Evolutionary conservation across 2,113 vertebrate species (phyloP).

Genomic region (Thamnaconus septentrionalis): DNA sequence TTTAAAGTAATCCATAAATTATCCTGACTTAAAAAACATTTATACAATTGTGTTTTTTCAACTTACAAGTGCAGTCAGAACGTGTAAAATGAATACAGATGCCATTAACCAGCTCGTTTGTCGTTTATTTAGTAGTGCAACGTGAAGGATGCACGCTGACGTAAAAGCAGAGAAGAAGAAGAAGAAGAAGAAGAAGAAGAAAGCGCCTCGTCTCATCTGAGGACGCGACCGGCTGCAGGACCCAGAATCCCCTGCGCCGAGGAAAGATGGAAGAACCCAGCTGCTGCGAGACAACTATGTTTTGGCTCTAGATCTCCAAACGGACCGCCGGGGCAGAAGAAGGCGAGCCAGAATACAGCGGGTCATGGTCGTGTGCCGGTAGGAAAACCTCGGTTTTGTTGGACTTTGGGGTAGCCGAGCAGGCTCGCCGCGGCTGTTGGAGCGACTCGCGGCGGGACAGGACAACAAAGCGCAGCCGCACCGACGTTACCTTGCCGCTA

Average conservation of each 20-base stretch:
- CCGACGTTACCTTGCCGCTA: conserved; percentile 43
- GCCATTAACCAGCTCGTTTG: too few relatives aligned
- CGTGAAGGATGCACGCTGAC: too few relatives aligned
- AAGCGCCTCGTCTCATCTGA: conserved; percentile 16
- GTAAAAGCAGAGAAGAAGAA: too few relatives aligned
- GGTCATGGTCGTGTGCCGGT: conserved; percentile 76
- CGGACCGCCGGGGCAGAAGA: conserved; percentile 44
- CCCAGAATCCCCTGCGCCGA: conserved; percentile 80
- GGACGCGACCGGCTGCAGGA: conserved; percentile 61
- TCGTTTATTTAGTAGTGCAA: too few relatives aligned
- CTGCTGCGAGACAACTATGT: conserved; percentile 81
- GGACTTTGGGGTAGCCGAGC: not conserved
- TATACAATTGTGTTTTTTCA: not conserved
- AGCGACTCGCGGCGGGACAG: conserved; percentile 31
- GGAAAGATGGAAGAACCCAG: conserved; percentile 81
- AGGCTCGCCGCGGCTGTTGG: not conserved
- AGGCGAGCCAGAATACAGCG: conserved; percentile 30
- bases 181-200: too few relatives aligned
- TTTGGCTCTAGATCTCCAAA: conserved; percentile 72
- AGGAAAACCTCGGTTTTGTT: conserved; percentile 25
- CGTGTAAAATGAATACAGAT: too few relatives aligned
- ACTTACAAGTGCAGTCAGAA: too few relatives aligned
- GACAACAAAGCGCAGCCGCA: conserved; percentile 67
- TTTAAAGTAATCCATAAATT: too few relatives aligned
- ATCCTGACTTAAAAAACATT: too few relatives aligned